Base-by-base conservation (phyloP, 2,888 invertebrate species). In the Athalia rosae region DNA sequence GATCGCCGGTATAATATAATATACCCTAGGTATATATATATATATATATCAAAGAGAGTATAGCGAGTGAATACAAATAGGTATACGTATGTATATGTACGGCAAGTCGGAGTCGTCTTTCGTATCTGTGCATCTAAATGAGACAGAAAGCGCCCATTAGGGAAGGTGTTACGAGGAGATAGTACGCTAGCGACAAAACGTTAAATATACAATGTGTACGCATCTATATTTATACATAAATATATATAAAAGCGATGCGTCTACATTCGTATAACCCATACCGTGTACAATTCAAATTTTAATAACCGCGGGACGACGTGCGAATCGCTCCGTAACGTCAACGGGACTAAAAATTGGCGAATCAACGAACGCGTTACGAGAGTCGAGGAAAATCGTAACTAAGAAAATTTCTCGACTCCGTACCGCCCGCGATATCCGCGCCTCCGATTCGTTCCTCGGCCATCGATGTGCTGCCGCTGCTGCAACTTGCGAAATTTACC, bases 121-220 rank as follows among this genome's bases (percentile, higher is more conserved):
- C 71, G 58, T 71, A 71, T 71, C 71, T 71, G 45, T 71, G 71
- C 50, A 71, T 71, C 71, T 71, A 71, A 71, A 71, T 71, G 71
- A 71, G 71, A 71, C 71, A 71, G 71, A 71, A 71, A 71, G 71
- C 45, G 71, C 56, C 71, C 71, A 71, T 71, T 71, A 71, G 71
- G 71, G 71, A 71, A 71, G 71, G 71, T 71, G 71, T 71, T 71
- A 58, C 71, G 71, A 71, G 58, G 71, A 71, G 71, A 71, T 71
- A 71, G 45, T 71, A 58, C 43, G 13, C 71, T 71, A 58, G 71
- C 45, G 71, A 71, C 71, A 71, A 71, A 71, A 71, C 71, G 71
- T 71, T 58, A 58, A 43, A 58, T 67, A 71, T n/a, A n/a, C n/a
- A n/a, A n/a, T n/a, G n/a, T 71, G 50, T 47, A 48, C 9, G 48